Conservation (phyloP, 2,888 invertebrate genomes). For the Torymus texanus region DNA sequence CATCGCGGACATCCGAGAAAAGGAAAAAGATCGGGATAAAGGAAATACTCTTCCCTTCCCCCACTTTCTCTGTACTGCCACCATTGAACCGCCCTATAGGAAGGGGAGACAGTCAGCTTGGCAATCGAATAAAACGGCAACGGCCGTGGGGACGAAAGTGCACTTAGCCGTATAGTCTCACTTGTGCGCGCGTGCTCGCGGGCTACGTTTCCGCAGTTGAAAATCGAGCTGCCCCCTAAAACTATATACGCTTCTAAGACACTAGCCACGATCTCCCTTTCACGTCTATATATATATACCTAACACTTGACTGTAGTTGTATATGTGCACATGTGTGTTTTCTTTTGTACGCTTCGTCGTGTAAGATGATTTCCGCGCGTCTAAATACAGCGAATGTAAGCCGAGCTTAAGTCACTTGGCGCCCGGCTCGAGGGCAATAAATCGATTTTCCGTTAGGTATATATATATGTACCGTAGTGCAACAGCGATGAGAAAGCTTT, state of each 20-base stretch:
- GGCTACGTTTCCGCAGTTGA: conserved; percentile 47
- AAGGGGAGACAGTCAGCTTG: neutral
- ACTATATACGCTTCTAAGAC: neutral
- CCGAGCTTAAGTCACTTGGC: neutral
- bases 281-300: no score
- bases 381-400: neutral
- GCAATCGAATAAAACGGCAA: conserved; percentile 67
- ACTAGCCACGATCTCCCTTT: neutral
- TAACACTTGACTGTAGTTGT: no score
- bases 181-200: conserved; percentile 57
- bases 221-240: conserved; percentile 33
- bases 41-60: no score
- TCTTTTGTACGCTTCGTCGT: neutral
- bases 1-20: no score
- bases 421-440: neutral
- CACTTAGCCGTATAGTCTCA: conserved; percentile 65
- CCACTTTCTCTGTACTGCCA: conserved; percentile 10
- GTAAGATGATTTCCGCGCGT: conserved; percentile 28
- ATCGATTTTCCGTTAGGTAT: conserved; percentile 6
- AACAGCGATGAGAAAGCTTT: no score
- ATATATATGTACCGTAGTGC: no score
- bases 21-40: no score
- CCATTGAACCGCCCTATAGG: no score
- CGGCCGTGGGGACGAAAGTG: conserved; percentile 60
- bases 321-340: no score